These are phyloP conservation scores for Griposia aprilina DNA, from an alignment of 2,888 invertebrate species.

Conservation along the genomic window DNA sequence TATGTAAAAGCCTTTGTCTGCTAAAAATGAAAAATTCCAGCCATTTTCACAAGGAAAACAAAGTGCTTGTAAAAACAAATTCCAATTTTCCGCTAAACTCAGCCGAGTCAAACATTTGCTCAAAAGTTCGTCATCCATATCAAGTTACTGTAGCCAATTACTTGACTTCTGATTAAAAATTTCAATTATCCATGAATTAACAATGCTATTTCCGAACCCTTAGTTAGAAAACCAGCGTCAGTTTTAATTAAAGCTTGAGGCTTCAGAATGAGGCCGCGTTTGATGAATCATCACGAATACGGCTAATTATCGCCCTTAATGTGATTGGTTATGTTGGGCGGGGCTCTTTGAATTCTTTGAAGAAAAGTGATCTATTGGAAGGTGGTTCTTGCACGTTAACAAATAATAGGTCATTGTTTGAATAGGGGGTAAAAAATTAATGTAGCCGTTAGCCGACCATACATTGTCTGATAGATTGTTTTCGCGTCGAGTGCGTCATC, in stretches of 20 bases:
- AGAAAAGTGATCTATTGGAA: not conserved
- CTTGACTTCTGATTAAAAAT: slow-evolving; percentile 36
- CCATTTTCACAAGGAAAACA: slow-evolving; percentile 11
- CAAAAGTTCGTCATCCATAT: slow-evolving; percentile 44
- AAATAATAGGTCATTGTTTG: not conserved
- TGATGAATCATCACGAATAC: slow-evolving; percentile 42
- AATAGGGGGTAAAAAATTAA: not conserved
- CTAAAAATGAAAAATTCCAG: not conserved
- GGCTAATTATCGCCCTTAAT: slow-evolving; percentile 42
- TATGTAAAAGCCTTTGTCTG: not conserved
- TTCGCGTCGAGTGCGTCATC: not conserved
- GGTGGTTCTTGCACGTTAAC: not conserved
- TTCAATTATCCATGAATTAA: slow-evolving; percentile 38
- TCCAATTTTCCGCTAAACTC: slow-evolving; percentile 25
- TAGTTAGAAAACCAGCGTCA: slow-evolving; percentile 3
- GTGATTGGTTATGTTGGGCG: slow-evolving; percentile 21
- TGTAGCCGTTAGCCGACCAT: not conserved
- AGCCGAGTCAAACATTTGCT: slow-evolving; percentile 37
- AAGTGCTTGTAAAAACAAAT: slow-evolving; percentile 4
- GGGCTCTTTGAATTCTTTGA: slow-evolving; percentile 18
- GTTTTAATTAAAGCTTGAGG: slow-evolving; percentile 43
- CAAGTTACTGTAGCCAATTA: slow-evolving; percentile 40
- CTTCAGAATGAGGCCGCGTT: slow-evolving; percentile 27
- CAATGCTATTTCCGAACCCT: slow-evolving; percentile 25
- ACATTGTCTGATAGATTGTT: too few relatives aligned